Percentiles rank a stretch among this genome's conserved stretches.
Evolutionary conservation across 2,888 invertebrate species (phyloP).

Genomic region (Ophioninae sp.): DNA sequence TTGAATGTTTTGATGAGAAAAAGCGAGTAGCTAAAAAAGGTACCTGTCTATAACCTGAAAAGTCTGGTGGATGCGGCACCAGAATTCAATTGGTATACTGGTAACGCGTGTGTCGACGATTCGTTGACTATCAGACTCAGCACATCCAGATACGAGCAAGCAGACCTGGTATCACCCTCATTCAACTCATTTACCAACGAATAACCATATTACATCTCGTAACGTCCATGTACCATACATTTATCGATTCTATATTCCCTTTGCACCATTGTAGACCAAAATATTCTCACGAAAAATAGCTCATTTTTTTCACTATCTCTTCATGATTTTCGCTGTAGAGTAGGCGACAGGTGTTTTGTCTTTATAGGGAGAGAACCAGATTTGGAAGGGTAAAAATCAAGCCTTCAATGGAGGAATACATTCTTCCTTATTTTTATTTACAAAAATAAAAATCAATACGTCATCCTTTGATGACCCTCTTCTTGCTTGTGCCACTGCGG

Average conservation of each 20-base stretch:
- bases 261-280: constrained; percentile 59
- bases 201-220: too few species aligned
- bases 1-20: constrained; percentile 42
- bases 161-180: constrained; percentile 22
- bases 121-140: constrained; percentile 52
- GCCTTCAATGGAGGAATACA: neutral
- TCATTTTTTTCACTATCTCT: constrained; percentile 4
- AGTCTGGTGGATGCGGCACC: constrained; percentile 44
- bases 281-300: constrained; percentile 9
- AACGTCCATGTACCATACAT: constrained; percentile 26
- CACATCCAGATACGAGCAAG: constrained; percentile 34
- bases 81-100: constrained; percentile 67
- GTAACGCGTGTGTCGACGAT: constrained; percentile 62
- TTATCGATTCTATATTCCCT: constrained; percentile 63
- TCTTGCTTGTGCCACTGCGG: too few species aligned
- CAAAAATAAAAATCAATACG: neutral
- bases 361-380: neutral
- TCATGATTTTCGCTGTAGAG: neutral
- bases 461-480: constrained; percentile 15
- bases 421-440: neutral
- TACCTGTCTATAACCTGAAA: constrained; percentile 41
- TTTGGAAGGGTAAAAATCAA: neutral
- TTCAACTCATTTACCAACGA: too few species aligned
- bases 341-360: neutral
- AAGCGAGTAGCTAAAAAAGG: constrained; percentile 15